Percentiles rank a stretch among this genome's conserved stretches.
Conservation (phyloP, 2,888 invertebrate genomes). For the Trisateles emortualis region DNA sequence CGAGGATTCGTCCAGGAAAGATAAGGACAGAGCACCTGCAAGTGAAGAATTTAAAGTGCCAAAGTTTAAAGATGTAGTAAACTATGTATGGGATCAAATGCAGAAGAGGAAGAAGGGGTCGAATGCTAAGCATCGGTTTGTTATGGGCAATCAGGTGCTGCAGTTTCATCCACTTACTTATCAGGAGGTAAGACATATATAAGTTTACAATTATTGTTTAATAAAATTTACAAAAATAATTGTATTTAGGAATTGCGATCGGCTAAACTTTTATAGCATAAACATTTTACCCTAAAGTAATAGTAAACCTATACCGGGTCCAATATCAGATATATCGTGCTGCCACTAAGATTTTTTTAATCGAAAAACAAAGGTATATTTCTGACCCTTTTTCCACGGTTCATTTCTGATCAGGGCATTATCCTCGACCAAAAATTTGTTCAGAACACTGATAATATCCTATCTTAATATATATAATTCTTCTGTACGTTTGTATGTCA, state of each 20-base stretch:
- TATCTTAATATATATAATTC: too few species aligned
- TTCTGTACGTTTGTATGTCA: too few species aligned
- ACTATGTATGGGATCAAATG: slow-evolving; percentile 90
- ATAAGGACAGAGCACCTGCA: slow-evolving; percentile 64
- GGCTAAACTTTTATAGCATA: too few species aligned
- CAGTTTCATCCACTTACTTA: slow-evolving; percentile 91
- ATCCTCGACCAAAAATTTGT: too few species aligned
- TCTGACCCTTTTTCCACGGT: too few species aligned
- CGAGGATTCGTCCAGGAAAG: slow-evolving; percentile 74
- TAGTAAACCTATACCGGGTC: too few species aligned
- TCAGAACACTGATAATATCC: too few species aligned
- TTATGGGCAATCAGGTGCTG: slow-evolving; percentile 89
- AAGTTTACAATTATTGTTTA: not conserved
- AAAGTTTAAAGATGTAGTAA: slow-evolving; percentile 90
- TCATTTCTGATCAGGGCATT: too few species aligned
- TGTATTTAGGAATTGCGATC: not conserved
- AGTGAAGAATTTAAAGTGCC: slow-evolving; percentile 86
- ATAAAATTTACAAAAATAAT: not conserved
- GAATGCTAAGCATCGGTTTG: slow-evolving; percentile 86
- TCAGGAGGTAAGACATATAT: slow-evolving; percentile 88
- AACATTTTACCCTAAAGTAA: too few species aligned
- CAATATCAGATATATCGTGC: too few species aligned
- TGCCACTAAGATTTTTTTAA: too few species aligned
- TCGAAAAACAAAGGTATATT: too few species aligned
- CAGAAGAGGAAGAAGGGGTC: slow-evolving; percentile 87